Conservation (phyloP, 2,113 vertebrate genomes). For the Mastomys coucha region DNA sequence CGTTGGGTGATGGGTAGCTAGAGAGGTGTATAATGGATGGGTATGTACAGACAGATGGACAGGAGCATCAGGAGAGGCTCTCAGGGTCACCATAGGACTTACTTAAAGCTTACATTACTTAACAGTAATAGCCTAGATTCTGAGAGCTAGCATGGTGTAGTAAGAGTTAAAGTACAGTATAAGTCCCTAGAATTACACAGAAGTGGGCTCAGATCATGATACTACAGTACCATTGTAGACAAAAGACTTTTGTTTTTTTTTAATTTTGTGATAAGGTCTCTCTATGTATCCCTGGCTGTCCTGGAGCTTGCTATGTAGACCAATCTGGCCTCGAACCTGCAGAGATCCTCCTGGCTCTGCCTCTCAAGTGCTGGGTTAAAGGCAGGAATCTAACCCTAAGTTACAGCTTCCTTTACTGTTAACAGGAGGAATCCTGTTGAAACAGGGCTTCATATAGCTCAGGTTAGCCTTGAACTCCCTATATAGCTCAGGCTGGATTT, state of each 20-base stretch:
- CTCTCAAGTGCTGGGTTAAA: not conserved
- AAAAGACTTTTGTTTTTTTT: not conserved
- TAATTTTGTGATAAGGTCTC: not conserved
- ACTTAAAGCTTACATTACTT: not conserved
- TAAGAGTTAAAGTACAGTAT: not conserved
- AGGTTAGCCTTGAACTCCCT: too few species aligned
- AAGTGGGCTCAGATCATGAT: not conserved
- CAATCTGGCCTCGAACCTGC: not conserved
- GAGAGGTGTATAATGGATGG: not conserved
- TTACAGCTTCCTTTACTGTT: not conserved
- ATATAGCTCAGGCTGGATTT: too few species aligned
- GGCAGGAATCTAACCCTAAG: not conserved
- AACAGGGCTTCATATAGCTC: too few species aligned
- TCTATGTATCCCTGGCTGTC: not conserved
- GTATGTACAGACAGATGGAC: not conserved
- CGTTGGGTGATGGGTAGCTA: not conserved
- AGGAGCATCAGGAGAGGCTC: not conserved
- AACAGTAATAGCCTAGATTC: not conserved
- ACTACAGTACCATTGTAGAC: not conserved
- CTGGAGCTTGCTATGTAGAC: not conserved
- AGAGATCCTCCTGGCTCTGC: not conserved
- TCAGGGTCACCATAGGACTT: not conserved
- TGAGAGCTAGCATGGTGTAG: not conserved
- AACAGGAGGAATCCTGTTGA: not conserved
- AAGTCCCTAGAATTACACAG: not conserved